Percentiles rank a stretch among this genome's conserved stretches.
Evolutionary conservation across 2,888 invertebrate species (phyloP).

Genomic region (Plusia festucae): DNA sequence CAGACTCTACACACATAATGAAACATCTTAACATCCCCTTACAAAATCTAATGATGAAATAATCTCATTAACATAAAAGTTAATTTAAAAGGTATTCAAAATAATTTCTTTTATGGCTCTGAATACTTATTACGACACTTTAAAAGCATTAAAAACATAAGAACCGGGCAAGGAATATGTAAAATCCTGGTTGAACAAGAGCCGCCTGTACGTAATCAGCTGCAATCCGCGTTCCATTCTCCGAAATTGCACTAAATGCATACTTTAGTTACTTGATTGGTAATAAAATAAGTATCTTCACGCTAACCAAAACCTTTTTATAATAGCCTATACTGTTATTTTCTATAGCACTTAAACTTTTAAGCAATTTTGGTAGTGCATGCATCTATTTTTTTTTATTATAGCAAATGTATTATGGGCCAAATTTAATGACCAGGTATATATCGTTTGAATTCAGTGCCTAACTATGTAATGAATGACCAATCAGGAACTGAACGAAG

Average conservation of each 20-base stretch:
- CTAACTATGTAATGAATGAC: too few species aligned
- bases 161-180: slow-evolving; percentile 48
- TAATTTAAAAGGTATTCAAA: background rate
- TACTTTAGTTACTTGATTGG: slow-evolving; percentile 68
- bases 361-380: too few species aligned
- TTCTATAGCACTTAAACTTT: background rate
- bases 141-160: slow-evolving; percentile 34
- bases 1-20: background rate
- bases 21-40: background rate
- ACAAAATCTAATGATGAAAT: background rate
- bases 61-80: background rate
- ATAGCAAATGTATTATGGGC: too few species aligned
- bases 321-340: background rate
- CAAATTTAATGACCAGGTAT: too few species aligned
- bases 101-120: background rate
- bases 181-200: slow-evolving; percentile 58
- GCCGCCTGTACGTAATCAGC: slow-evolving; percentile 61
- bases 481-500: background rate
- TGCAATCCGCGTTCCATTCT: slow-evolving; percentile 68
- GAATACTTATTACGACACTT: slow-evolving; percentile 31
- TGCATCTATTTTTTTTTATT: too few species aligned
- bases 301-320: slow-evolving; percentile 10
- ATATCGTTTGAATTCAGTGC: too few species aligned
- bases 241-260: slow-evolving; percentile 60
- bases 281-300: slow-evolving; percentile 60